Evolutionary conservation across 2,888 invertebrate species (phyloP).

Genomic region (Eubasilissa splendida): DNA sequence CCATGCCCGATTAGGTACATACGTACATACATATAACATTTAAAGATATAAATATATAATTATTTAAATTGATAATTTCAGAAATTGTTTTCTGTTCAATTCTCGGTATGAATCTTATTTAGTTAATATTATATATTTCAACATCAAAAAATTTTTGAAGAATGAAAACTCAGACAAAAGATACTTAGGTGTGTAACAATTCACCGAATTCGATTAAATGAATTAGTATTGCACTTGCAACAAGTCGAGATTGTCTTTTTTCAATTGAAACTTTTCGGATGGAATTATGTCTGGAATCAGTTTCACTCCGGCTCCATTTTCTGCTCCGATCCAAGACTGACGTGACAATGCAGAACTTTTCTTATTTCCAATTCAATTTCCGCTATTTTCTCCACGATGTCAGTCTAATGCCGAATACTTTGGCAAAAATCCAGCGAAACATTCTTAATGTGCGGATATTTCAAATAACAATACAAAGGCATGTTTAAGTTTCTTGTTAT

Average conservation of each 20-base stretch:
- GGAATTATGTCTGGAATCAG: constrained; percentile 10
- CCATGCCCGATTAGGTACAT: too few relatives aligned
- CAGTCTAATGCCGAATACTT: constrained; percentile 31
- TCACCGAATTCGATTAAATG: too few relatives aligned
- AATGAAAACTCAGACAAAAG: too few relatives aligned
- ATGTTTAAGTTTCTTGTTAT: background rate
- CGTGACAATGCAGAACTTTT: constrained; percentile 22
- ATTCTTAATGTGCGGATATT: constrained; percentile 27
- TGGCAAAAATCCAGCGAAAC: constrained; percentile 33
- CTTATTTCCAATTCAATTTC: constrained; percentile 42
- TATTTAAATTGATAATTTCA: too few relatives aligned
- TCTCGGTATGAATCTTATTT: too few relatives aligned
- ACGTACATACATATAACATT: too few relatives aligned
- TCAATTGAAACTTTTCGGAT: constrained; percentile 14
- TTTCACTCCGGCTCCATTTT: constrained; percentile 1
- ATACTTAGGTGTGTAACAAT: too few relatives aligned
- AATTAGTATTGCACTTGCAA: constrained; percentile 6
- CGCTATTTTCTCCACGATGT: constrained; percentile 23
- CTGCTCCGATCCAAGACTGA: background rate
- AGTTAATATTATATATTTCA: too few relatives aligned
- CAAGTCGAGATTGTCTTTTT: constrained; percentile 15
- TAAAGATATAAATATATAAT: too few relatives aligned
- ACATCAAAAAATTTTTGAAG: too few relatives aligned
- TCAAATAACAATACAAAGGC: constrained; percentile 19
- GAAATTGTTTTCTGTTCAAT: too few relatives aligned